Conservation (phyloP, 2,797 vertebrate species). For the Sebastes hubbsi region DNA sequence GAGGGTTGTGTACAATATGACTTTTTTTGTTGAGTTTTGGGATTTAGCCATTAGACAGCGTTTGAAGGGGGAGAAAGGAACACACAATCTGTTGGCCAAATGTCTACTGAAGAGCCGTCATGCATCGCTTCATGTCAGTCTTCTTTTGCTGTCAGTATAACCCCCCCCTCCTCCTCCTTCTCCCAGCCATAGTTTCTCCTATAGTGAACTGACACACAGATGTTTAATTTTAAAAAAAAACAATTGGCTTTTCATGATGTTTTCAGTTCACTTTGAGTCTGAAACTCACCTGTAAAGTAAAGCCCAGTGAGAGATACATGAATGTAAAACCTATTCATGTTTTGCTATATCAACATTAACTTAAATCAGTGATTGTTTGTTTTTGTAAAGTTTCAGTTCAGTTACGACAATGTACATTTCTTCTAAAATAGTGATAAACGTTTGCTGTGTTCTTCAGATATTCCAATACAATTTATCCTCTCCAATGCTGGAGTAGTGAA, state of each 20-base stretch:
- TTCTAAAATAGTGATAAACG: constrained; percentile 25
- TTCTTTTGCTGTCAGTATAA: constrained; percentile 45
- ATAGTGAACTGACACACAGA: constrained; percentile 10
- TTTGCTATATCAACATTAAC: constrained; percentile 51
- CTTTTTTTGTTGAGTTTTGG: constrained; percentile 25
- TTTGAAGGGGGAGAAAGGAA: constrained; percentile 36
- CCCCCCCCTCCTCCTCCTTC: not conserved
- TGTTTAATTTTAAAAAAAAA: constrained; percentile 4
- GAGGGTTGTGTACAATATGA: constrained; percentile 24
- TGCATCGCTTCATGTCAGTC: constrained; percentile 41
- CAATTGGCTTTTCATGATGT: not conserved
- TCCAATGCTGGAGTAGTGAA: constrained; percentile 34
- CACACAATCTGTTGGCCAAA: constrained; percentile 32
- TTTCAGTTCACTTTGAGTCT: constrained; percentile 41
- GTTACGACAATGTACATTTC: constrained; percentile 49
- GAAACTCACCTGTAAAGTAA: constrained; percentile 50
- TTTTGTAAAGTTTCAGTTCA: constrained; percentile 62
- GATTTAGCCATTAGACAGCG: constrained; percentile 54
- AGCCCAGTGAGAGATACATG: constrained; percentile 66
- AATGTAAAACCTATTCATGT: constrained; percentile 76
- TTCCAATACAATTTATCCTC: constrained; percentile 24
- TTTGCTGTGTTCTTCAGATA: constrained; percentile 52
- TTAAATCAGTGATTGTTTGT: constrained; percentile 61
- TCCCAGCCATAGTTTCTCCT: constrained; percentile 10
- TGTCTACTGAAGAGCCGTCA: constrained; percentile 48